phyloP scores from a whole-genome alignment of 2,888 invertebrate species.

The Zygaena filipendulae region DNA sequence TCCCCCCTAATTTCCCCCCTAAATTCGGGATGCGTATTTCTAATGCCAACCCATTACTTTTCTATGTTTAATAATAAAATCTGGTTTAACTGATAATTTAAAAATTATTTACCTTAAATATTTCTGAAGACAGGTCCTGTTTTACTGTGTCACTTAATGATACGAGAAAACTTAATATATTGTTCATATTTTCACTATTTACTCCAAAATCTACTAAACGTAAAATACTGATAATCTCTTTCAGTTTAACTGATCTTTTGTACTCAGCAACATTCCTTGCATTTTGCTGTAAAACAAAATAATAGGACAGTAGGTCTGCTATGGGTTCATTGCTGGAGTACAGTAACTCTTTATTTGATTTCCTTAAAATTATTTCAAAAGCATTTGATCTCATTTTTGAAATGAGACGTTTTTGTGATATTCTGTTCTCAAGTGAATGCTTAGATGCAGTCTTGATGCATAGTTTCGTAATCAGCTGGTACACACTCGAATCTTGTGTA shows the following conservation, averaged over 20 bases:
- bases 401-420: constrained; percentile 34
- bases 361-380: constrained; percentile 53
- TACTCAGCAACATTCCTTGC: constrained; percentile 48
- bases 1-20: too few species aligned
- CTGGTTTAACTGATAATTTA: too few species aligned
- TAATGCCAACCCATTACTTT: too few species aligned
- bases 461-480: constrained; percentile 41
- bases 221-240: constrained; percentile 34
- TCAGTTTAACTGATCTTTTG: constrained; percentile 38
- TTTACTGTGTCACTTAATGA: constrained; percentile 35
- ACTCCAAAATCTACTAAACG: constrained; percentile 34
- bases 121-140: constrained; percentile 35
- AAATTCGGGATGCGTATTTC: too few species aligned
- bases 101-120: constrained; percentile 38
- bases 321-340: constrained; percentile 33
- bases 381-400: constrained; percentile 46
- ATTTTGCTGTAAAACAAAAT: constrained; percentile 36
- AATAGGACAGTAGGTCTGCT: constrained; percentile 41
- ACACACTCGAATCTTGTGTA: constrained; percentile 45
- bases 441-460: constrained; percentile 43
- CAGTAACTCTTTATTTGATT: constrained; percentile 29
- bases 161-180: constrained; percentile 36
- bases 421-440: constrained; percentile 30
- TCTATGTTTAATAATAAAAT: too few species aligned
- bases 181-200: constrained; percentile 29